Evolutionary conservation across 1,140 invertebrate genomes (phyloP).

Genomic region (Ptiloglossa arizonensis): DNA sequence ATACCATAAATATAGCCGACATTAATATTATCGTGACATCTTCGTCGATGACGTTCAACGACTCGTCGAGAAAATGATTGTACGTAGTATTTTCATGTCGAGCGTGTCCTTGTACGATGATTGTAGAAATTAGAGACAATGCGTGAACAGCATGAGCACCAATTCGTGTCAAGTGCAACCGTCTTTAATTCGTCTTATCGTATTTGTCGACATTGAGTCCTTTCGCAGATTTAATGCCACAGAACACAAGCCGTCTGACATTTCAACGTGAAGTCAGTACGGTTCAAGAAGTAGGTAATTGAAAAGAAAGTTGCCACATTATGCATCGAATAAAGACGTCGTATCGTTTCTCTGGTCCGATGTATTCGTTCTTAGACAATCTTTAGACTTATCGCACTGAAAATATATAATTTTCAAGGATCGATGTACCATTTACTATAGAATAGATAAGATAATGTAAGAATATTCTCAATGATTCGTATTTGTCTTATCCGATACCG

Average conservation of each 20-base stretch:
- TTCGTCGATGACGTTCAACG: background rate
- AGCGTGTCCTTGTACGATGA: slow-evolving; percentile 14
- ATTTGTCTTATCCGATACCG: background rate
- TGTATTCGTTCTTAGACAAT: too few species aligned
- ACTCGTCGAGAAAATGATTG: background rate
- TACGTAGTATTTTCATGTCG: too few species aligned
- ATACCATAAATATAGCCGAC: slow-evolving; percentile 30
- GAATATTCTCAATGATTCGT: background rate
- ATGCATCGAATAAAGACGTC: too few species aligned
- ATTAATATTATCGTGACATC: background rate
- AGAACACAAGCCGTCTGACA: background rate
- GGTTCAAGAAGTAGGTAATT: background rate
- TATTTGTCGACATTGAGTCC: background rate
- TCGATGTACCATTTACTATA: background rate
- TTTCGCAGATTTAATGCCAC: background rate
- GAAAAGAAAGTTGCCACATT: background rate
- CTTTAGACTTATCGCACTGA: too few species aligned
- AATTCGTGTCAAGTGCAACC: slow-evolving; percentile 11
- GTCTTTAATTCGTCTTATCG: background rate
- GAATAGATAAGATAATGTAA: background rate
- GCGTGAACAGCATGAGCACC: background rate
- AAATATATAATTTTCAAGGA: background rate
- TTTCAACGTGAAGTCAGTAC: background rate
- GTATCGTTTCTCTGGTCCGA: too few species aligned
- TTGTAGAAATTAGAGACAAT: slow-evolving; percentile 10